Evolutionary conservation across 2,797 vertebrate genomes (phyloP), one percentile per base, ranked within the genome.

Genomic region (Balearica regulorum): DNA sequence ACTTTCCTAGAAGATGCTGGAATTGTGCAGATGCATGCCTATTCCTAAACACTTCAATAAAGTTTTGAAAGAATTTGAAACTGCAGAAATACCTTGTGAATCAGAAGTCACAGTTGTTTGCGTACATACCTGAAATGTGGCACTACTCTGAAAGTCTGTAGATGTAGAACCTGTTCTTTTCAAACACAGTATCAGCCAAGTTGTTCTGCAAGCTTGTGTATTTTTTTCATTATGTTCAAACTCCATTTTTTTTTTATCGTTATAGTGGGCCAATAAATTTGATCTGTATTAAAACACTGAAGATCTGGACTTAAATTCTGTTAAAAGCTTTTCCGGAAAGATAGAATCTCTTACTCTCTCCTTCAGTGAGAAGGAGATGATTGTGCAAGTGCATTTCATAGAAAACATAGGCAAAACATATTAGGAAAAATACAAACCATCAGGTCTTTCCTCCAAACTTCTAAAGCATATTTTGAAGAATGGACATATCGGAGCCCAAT

Each of bases 51-150:
- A 55, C 6, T 28, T 75, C 16, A 54, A 48, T 37, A 26, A 62
- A 64, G 5, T 48, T 81, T 64, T 58, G 44, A 71, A 78, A 58
- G 3, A 20, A 68, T 82, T 78, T 55, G 39, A 89, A 78, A 39
- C 7, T 46, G 8, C 6, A 87, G 28, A 84, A 93, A 68, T 51
- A 46, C 28, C 54, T 72, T 28, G 9, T 65, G 8, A 58, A 16
- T 65, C 28, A 53, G 33, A 76, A 72, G 3, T n/a, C 49, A 57
- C 7, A 18, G 18, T 61, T 64, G n/a, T 48, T 83, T 86, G 8
- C 0, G 0, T 48, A 21, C 0, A 0, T 43, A 57, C 5, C 5
- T 18, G 31, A 85, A 92, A 68, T 1, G 4, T 1, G 1, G 33
- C 13, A 43, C n/a, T 60, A 39, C 11, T 2, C 16, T 64, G 16